Evolutionary conservation across 2,113 vertebrate genomes (phyloP), one percentile per base, ranked within the genome.

Genomic region (Eurypyga helias): DNA sequence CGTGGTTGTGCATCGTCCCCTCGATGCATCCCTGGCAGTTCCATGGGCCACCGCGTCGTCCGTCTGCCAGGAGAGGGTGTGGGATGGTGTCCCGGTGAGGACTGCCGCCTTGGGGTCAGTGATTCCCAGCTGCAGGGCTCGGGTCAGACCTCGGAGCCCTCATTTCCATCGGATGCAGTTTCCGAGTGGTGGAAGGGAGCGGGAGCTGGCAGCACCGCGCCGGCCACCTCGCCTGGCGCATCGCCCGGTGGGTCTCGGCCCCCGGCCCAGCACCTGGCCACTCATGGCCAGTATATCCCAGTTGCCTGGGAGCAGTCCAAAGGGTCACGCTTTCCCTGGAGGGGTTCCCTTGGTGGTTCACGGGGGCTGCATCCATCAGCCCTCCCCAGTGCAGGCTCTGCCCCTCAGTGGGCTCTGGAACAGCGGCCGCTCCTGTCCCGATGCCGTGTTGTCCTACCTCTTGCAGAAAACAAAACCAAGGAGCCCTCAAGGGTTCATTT

Each of bases 401-500:
- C 16, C 51, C 33, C 54, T 34, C 5, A 8, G 60, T n/a, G 54
- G 66, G 60, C 43, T 78, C 49, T 1, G 0, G 31, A 54, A 20
- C 41, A 16, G 43, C 4, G 13, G 12, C 71, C 2, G 10, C 33
- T 88, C 81, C 77, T 54, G 31, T 75, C 92, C 93, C 9, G 0
- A 55, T 45, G 45, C 76, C 17, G 9, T 26, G 69, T 29, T 73
- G 75, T 60, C 87, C 86, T 91, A 45, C 55, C 69, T 72, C 24
- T 79, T 80, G 58, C 77, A 89, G 91, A 75, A 89, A 93, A 90
- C 55, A 94, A 94, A 79, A 83, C 75, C 75, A 51, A 91, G 86
- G 90, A 90, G 75, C 83, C 96, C 97, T 95, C 85, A 83, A 96
- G 93, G 93, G 87, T 94, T 97, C 92, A 65, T 97, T 97, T 96